These are phyloP conservation scores for Mystacornis crossleyi DNA, from an alignment of 2,113 vertebrate genomes.

Conservation along the genomic window DNA sequence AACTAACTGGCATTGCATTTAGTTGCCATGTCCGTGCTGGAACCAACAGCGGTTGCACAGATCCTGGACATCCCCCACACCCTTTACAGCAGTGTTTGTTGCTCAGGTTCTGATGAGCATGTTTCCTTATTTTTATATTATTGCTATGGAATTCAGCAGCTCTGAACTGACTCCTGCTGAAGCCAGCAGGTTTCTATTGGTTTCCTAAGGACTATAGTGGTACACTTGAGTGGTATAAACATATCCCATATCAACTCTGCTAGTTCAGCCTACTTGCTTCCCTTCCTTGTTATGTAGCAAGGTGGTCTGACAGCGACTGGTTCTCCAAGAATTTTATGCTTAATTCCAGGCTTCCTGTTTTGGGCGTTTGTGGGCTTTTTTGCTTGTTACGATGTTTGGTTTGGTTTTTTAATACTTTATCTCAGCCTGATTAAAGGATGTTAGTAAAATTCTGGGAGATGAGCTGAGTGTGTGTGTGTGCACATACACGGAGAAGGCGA, in stretches of 20 bases:
- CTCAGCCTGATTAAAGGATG: neutral
- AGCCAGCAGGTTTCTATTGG: neutral
- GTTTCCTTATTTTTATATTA: neutral
- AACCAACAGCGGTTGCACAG: neutral
- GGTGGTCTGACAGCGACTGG: neutral
- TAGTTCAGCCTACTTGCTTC: neutral
- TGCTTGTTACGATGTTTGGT: neutral
- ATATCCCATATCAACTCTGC: rapidly evolving
- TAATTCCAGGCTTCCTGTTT: neutral
- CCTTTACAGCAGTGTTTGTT: neutral
- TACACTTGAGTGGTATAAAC: neutral
- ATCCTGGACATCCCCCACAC: neutral
- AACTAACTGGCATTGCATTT: neutral
- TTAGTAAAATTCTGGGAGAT: neutral
- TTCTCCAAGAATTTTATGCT: neutral
- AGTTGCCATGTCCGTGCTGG: neutral
- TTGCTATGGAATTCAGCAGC: neutral
- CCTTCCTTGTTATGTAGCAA: neutral
- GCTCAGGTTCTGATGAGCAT: neutral
- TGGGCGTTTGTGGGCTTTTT: neutral
- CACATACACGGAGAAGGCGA: neutral
- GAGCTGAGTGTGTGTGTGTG: neutral
- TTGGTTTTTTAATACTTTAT: neutral
- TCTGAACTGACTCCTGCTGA: neutral
- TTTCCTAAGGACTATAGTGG: neutral